phyloP scores from a whole-genome alignment of 2,888 invertebrate species.

The Oligia strigilis region DNA sequence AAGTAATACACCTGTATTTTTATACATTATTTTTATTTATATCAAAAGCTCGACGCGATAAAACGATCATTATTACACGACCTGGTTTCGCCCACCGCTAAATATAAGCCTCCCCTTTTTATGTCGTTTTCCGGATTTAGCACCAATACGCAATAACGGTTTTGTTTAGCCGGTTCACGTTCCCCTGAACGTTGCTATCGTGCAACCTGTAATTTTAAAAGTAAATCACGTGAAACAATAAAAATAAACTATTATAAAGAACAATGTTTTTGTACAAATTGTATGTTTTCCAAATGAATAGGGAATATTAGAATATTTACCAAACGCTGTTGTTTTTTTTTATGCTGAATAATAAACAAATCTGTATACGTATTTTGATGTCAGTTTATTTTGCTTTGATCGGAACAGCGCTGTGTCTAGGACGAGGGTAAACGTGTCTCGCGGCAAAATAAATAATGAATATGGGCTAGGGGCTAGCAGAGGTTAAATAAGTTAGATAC shows the following conservation, averaged over 20 bases:
- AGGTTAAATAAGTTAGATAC: conserved; percentile 67
- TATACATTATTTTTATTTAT: conserved; percentile 17
- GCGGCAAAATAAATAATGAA: conserved; percentile 66
- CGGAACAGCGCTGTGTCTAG: conserved; percentile 29
- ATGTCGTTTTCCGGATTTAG: conserved; percentile 39
- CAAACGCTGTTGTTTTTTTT: background rate
- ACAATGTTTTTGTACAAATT: background rate
- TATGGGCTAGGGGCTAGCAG: conserved; percentile 49
- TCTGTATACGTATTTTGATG: conserved; percentile 7
- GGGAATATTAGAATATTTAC: conserved; percentile 7
- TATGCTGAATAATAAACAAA: conserved; percentile 1
- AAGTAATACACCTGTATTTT: conserved; percentile 4
- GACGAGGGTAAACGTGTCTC: conserved; percentile 29
- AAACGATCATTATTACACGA: conserved; percentile 49
- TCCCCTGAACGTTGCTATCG: conserved; percentile 27
- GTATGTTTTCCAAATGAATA: background rate
- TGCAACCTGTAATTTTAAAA: conserved; percentile 30
- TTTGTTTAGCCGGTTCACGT: conserved; percentile 41
- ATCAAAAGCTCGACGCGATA: conserved; percentile 27
- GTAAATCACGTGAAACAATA: conserved; percentile 12
- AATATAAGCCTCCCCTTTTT: conserved; percentile 55
- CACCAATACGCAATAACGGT: conserved; percentile 43
- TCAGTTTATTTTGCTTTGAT: conserved; percentile 39
- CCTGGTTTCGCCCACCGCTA: conserved; percentile 50
- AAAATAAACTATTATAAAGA: conserved; percentile 1